A percentile compares a stretch with the other conserved stretches of the same genome.
Evolutionary conservation across 2,888 invertebrate genomes (phyloP).

Genomic region (Nemotelus pantherinus): DNA sequence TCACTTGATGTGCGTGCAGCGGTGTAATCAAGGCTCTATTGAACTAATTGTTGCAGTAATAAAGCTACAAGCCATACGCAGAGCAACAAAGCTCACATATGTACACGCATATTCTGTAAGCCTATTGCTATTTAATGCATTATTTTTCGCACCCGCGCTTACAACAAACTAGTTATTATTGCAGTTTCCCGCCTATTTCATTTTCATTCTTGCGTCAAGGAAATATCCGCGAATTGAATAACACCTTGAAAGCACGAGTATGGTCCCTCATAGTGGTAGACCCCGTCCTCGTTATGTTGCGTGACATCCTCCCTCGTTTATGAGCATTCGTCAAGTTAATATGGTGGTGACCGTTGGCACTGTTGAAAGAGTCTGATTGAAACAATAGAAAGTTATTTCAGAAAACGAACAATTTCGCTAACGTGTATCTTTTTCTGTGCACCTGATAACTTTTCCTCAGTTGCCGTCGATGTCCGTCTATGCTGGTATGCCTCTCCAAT

Average conservation of each 20-base stretch:
- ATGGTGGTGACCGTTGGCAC: not conserved
- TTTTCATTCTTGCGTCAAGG: not conserved
- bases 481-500: not conserved
- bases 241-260: not conserved
- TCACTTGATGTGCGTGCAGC: too few species aligned
- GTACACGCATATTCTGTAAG: too few species aligned
- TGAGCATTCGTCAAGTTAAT: not conserved
- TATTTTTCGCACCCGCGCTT: too few species aligned
- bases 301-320: slow-evolving; percentile 29
- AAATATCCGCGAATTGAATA: slow-evolving; percentile 8
- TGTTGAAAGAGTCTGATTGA: not conserved
- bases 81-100: too few species aligned
- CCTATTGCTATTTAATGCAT: too few species aligned
- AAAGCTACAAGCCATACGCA: too few species aligned
- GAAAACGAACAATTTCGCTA: slow-evolving; percentile 23
- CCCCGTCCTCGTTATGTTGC: slow-evolving; percentile 27
- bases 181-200: not conserved
- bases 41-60: too few species aligned
- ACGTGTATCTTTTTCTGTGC: slow-evolving; percentile 37
- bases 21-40: too few species aligned
- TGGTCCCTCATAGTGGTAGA: not conserved
- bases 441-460: slow-evolving; percentile 25
- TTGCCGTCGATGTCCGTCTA: not conserved
- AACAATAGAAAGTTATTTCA: not conserved
- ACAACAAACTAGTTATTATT: too few species aligned